Evolutionary conservation across 2,113 vertebrate species (phyloP), one percentile per base, ranked within the genome.

Genomic region (Sisor rabdophorus): DNA sequence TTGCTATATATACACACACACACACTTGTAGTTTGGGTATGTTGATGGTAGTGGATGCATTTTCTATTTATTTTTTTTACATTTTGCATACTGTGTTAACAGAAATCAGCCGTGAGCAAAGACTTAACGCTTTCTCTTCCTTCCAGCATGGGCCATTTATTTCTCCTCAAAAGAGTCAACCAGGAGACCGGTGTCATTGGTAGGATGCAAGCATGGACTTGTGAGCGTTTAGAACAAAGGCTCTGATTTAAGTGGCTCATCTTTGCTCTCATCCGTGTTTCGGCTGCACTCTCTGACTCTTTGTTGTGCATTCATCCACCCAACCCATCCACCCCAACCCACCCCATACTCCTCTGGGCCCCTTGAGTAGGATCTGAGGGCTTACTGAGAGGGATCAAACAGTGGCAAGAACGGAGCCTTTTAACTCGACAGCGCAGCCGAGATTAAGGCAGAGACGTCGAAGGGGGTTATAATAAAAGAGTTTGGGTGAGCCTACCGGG

Each of bases 361-460:
- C 76, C n/a, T 71, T 28, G 65, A 75, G 72, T 54, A 78, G 58
- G 50, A 53, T 78, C 52, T 70, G 55, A 53, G 20, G 74, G 72
- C 59, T 79, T 82, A 68, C 70, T 15, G 52, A 44, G 55, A 65
- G 54, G 75, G 81, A 82, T 82, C 81, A 82, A 82, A 82, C 30
- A n/a, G 50, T 19, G 19, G 22, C 15, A 54, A 78, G 73, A 78
- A 26, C 60, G 76, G 73, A 73, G 59, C 47, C 67, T 81, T 79
- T 81, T 67, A 81, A 65, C 71, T 78, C 63, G 0, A 56, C 71
- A 75, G 22, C 48, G n/a, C 59, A 53, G 56, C 71, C 40, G 67
- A 81, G 80, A 78, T 81, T 81, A 75, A n/a, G 58, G 22, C 17
- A 71, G 48, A 56, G 61, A 81, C 76, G 61, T 81, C 75, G 73